Percentiles rank a stretch among this genome's conserved stretches.
Conservation (phyloP, 2,797 vertebrate genomes). For the Euthynnus affinis region DNA sequence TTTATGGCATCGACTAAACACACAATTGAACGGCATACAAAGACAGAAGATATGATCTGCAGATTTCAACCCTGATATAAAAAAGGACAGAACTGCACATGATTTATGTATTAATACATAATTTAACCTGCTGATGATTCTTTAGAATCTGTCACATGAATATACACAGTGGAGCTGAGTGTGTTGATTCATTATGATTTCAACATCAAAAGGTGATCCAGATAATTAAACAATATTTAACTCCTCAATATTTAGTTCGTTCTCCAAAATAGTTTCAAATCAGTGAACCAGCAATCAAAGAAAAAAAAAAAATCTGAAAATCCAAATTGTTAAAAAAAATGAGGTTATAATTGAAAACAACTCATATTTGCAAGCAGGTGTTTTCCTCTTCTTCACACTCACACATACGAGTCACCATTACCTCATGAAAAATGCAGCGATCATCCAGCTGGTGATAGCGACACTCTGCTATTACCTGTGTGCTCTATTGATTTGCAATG, state of each 20-base stretch:
- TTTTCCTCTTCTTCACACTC: not conserved
- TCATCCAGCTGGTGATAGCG: slow-evolving; percentile 20
- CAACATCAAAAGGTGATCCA: too few relatives aligned
- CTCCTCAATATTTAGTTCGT: too few relatives aligned
- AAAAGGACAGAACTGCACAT: not conserved
- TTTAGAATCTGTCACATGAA: not conserved
- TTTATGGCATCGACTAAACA: too few relatives aligned
- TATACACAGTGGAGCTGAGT: not conserved
- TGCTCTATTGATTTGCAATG: slow-evolving; percentile 51
- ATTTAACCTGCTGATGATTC: not conserved
- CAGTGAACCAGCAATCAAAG: not conserved
- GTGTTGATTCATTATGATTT: not conserved
- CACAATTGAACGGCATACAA: too few relatives aligned
- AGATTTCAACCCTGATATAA: not conserved
- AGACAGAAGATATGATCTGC: too few relatives aligned
- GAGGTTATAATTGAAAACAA: not conserved
- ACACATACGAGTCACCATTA: not conserved
- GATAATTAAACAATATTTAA: too few relatives aligned
- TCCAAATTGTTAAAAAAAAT: not conserved
- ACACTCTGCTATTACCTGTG: slow-evolving; percentile 10
- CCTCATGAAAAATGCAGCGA: slow-evolving; percentile 46
- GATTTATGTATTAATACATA: not conserved
- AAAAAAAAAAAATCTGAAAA: too few relatives aligned
- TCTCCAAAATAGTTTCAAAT: too few relatives aligned
- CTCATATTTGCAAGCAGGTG: slow-evolving; percentile 13